A percentile compares a stretch with the other conserved stretches of the same genome.
Conservation (phyloP, 2,113 vertebrate genomes). For the Corydoras maculifer region DNA sequence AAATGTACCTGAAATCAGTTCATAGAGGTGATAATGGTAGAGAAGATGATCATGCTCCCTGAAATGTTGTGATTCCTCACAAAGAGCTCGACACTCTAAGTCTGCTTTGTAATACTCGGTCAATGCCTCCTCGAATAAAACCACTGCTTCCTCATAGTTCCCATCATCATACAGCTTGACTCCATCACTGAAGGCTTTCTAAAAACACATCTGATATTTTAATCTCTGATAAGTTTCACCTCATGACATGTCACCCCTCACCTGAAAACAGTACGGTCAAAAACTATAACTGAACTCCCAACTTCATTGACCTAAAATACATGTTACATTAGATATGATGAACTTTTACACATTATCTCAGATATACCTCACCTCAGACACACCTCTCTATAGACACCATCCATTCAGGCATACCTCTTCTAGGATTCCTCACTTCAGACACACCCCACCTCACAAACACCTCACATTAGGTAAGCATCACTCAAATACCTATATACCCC, state of each 20-base stretch:
- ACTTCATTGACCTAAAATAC: too few species aligned
- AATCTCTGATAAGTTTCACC: neutral
- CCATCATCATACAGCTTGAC: slow-evolving; percentile 76
- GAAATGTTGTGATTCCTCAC: slow-evolving; percentile 81
- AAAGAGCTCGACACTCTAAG: slow-evolving; percentile 76
- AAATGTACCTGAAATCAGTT: slow-evolving; percentile 85
- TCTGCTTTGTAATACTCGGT: slow-evolving; percentile 79
- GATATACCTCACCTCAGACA: too few species aligned
- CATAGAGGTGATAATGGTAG: slow-evolving; percentile 78
- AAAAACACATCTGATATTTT: slow-evolving; percentile 27
- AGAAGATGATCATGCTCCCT: slow-evolving; percentile 75
- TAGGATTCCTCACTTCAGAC: too few species aligned
- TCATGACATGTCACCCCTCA: neutral
- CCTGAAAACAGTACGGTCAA: too few species aligned
- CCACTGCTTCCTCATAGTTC: slow-evolving; percentile 68
- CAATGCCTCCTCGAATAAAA: slow-evolving; percentile 78
- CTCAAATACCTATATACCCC: too few species aligned
- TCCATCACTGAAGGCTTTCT: slow-evolving; percentile 78
- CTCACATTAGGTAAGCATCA: too few species aligned
- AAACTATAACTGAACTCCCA: too few species aligned
- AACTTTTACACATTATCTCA: too few species aligned
- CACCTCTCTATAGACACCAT: too few species aligned
- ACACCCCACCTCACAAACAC: too few species aligned
- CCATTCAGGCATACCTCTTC: too few species aligned
- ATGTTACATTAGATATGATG: too few species aligned